Base-by-base conservation (phyloP, 2,797 vertebrate genomes). In the Dryobates pubescens region DNA sequence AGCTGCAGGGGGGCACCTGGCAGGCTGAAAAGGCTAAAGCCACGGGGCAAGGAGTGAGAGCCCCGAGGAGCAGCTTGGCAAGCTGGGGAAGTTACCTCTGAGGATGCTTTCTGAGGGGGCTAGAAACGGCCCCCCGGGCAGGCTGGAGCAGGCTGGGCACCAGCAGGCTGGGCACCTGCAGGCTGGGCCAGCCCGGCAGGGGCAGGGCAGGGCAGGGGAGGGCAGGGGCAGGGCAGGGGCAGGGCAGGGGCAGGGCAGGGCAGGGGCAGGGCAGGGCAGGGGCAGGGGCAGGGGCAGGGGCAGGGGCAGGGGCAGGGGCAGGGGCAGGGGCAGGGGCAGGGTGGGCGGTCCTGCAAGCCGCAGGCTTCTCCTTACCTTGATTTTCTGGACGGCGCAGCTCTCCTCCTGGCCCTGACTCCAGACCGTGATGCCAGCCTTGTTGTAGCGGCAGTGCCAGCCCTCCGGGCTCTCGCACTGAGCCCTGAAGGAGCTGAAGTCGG, bases 401-500 rank as follows among this genome's bases (percentile, higher is more conserved):
- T 98, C 97, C 91, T 99, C 97, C 61, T 95, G 96, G 27, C 96
- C 97, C 32, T 98, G 96, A 75, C 97, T 98, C 98, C 98, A 98
- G 57, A 98, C 98, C 6, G 98, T 98, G 94, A 98, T 98, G 2
- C 98, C 98, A 18, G 97, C 97, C 89, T 98, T 99, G 97, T 91
- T 98, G 84, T 98, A 99, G 13, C 97, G 97, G 22, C 97, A 97
- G 32, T 95, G 96, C 98, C 98, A 99, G 58, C 98, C 98, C 4
- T 98, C 98, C 7, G 91, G 75, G 88, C 88, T 98, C 95, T 98
- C 98, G 14, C 98, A 98, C 96, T 98, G 97, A 6, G 98, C 98
- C 88, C 97, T 98, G 96, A 99, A 99, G 24, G 98, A 98, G 59
- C 96, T 97, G 97, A 98, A 98, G 94, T 98, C 98, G 24, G 98